Base-by-base conservation (phyloP, 2,797 vertebrate species). In the Malacoraja senta region DNA sequence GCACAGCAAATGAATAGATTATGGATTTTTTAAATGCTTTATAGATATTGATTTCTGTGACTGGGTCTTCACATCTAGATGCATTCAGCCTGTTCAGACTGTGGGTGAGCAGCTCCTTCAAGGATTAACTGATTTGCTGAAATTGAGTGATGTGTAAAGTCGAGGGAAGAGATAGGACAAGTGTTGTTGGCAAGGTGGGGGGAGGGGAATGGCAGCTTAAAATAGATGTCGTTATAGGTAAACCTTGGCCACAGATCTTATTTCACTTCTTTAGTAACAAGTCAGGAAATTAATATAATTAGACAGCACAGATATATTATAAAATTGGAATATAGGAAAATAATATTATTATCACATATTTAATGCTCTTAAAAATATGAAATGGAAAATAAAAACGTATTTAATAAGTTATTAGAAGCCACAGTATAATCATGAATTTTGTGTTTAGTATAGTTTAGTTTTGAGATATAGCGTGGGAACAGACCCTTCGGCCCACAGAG, bases 1-100 rank as follows among this genome's bases (percentile, higher is more conserved):
- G 35, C 38, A 88, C 65, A 68, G 84, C 71, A 92, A 92, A 76
- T 92, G 90, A 76, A 92, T 92, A 92, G 90, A 92, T 92, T 76
- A 76, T 92, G 90, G 68, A 74, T 76, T 92, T 92, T 91, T 53
- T 53, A 53, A 53, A 21, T 44, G 44, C 24, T 91, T 44, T 53
- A 92, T 15, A 74, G 26, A 13, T 58, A 92, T 92, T 8, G 71
- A 76, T 92, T 92, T 92, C 24, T 17, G 8, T 53, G 84, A 76
- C 71, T 71, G 29, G 71, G 13, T 76, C 44, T 72, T 92, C 71
- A 35, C 19, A 92, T 76, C 44, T 92, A 58, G 38, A 58, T 92
- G 38, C 71, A 76, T 74, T 58, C 71, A 13, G 44, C 68, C 90
- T 91, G 24, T 72, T 74, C 68, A 91, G 71, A 76, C 15, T 26